Evolutionary conservation across 2,888 invertebrate genomes (phyloP).

Genomic region (Luffia ferchaultella): DNA sequence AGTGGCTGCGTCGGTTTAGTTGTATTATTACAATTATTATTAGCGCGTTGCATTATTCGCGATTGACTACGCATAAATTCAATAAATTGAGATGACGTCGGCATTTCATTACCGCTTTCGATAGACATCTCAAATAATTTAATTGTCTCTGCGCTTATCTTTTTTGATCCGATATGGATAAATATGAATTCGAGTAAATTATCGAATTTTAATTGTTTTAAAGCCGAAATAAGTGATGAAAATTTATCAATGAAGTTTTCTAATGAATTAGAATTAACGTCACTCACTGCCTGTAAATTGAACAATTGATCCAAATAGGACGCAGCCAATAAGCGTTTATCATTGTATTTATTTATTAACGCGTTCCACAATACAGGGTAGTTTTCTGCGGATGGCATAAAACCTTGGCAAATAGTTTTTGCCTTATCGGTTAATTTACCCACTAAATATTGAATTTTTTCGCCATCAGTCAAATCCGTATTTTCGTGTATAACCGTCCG

Average conservation of each 20-base stretch:
- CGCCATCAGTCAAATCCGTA: slow-evolving; percentile 6
- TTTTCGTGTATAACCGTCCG: slow-evolving; percentile 9
- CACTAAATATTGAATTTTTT: slow-evolving; percentile 12
- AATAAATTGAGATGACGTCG: slow-evolving; percentile 5
- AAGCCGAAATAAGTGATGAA: slow-evolving; percentile 3
- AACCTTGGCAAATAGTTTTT: slow-evolving; percentile 5
- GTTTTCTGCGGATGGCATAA: too few species aligned
- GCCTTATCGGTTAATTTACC: slow-evolving; percentile 13
- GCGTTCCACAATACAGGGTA: slow-evolving; percentile 7
- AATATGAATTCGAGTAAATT: slow-evolving; percentile 11
- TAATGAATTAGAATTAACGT: slow-evolving; percentile 2
- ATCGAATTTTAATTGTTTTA: slow-evolving; percentile 9
- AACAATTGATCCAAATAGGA: slow-evolving; percentile 11
- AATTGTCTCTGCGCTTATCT: slow-evolving; percentile 10
- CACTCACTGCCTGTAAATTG: slow-evolving; percentile 4
- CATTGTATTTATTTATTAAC: slow-evolving; percentile 11
- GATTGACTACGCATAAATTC: slow-evolving; percentile 5
- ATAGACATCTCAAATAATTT: slow-evolving; percentile 9
- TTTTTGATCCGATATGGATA: slow-evolving; percentile 10
- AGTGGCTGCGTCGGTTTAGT: too few species aligned
- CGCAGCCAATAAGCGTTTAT: slow-evolving; percentile 9
- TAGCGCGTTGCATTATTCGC: too few species aligned
- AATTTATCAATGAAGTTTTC: slow-evolving; percentile 10
- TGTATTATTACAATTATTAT: too few species aligned
- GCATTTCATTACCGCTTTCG: slow-evolving; percentile 1